Base-by-base conservation (phyloP, 2,888 invertebrate genomes). In the Steinernema scapterisci region DNA sequence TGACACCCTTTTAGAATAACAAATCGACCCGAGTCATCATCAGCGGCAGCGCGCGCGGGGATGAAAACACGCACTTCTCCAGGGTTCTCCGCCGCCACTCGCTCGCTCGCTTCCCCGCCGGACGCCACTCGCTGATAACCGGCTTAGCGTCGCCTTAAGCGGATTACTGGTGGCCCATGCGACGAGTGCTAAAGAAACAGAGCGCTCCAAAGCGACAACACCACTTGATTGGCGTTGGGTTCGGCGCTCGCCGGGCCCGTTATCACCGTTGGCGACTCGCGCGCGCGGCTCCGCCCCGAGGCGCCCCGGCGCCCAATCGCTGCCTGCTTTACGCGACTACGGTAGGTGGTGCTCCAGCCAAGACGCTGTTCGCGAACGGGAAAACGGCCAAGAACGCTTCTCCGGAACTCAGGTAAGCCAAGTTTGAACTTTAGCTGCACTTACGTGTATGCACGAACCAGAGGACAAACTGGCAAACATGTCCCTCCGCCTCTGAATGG, bases 71-170 rank as follows among this genome's bases (percentile, higher is more conserved):
- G 93, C 31, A 85, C 52, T 76, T 87, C 87, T 19, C 74, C 74
- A 6, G 38, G 5, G 38, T 38, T 38, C n/a, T n/a, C 38, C 5
- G 38, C 5, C 38, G 38, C 38, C 9, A 71, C 75, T 46, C 85
- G 79, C 52, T 80, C 89, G 87, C 89, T 94, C 91, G 97, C 97
- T 88, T 94, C 95, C 88, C 99, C 99, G 89, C 96, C 96, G 89
- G 99, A 5, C 63, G 31, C 63, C 21, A 11, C 25, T 16, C 27
- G 63, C 27, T 63, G 63, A 63, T 63, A 63, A 63, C 31, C 31
- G 63, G 63, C 63, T 63, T 63, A 63, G 63, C 63, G 63, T 63
- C 63, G 31, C 63, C 63, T 31, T 63, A 63, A 63, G 63, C 63
- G 63, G 63, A 63, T 63, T 63, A 63, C 63, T 63, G 63, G 31